Base-by-base conservation (phyloP, 1,140 invertebrate genomes). In the Amyelois transitella region DNA sequence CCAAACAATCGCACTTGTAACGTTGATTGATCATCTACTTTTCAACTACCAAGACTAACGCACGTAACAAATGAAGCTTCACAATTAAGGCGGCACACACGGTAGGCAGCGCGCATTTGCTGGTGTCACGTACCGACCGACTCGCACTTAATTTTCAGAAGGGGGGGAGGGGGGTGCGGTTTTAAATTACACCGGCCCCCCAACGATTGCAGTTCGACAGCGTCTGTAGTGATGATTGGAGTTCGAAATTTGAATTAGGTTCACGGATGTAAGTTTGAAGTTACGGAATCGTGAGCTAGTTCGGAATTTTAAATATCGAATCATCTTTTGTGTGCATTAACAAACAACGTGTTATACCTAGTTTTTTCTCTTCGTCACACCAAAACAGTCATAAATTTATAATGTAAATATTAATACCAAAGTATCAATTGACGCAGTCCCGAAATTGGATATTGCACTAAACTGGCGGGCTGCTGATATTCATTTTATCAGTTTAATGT, bases 21-120 rank as follows among this genome's bases (percentile, higher is more conserved):
- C 32, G n/a, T 38, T 38, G 32, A 38, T 38, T 38, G 32, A 38
- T 38, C 32, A 38, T 38, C 32, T 38, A 38, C 8, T 38, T 38
- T 22, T 19, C 19, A 48, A 48, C 45, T 21, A 21, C 20, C 45
- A 48, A 52, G 55, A 50, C 45, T 45, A 56, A 62, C 71, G 69
- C 69, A 69, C 55, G 53, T 54, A 70, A 81, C 73, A 81, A 82
- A 81, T 81, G 81, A 76, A 79, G 73, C 72, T 71, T 72, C 75
- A 79, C 75, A 81, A 86, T 80, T 83, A 83, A 83, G 78, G 74
- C 71, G 70, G 72, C 62, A 77, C 74, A 78, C 73, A 77, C 68
- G 66, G 67, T 72, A 76, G 69, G 70, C 69, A 72, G 66, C 64
- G 64, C 66, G 72, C 77, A 86, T 83, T 81, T 78, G 75, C 80